Base-by-base conservation (phyloP, 2,888 invertebrate species). In the Dolomedes plantarius region DNA sequence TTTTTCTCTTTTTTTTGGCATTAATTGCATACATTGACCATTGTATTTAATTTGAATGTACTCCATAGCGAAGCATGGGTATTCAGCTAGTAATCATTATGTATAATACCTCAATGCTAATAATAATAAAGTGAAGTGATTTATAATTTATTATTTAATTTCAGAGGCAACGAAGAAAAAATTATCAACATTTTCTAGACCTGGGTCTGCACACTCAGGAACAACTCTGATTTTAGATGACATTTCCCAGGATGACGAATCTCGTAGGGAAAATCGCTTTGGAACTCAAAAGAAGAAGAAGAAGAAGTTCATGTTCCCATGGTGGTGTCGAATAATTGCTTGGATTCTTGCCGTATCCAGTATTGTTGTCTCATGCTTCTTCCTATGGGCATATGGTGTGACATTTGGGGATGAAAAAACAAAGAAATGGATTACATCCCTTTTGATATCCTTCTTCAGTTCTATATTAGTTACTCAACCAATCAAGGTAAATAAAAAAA, bases 401-500 rank as follows among this genome's bases (percentile, higher is more conserved):
- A 90, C 89, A 88, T 93, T 92, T 89, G 91, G 92, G 19, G 92
- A 93, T 79, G 90, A 90, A 3, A 92, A 92, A 86, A 91, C 91
- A 39, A 90, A 90, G 75, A 91, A 92, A 88, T 93, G 93, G 93
- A 91, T 93, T 27, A 90, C 92, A 3, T 92, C 92, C 1, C 90
- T 92, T 90, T 79, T 92, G 77, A 89, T 92, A 0, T 91, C 92
- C 6, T 92, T 93, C 89, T 90, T 92, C 83, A 90, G 91, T 28
- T 92, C 92, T 0, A 90, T 93, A 39, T 90, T 93, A 87, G 83
- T 93, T 9, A 92, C 92, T n/a, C 92, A 93, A 86, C 92, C 92
- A 16, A 90, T 92, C 62, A 92, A 93, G 90, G 92, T 92, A 73
- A 79, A 32, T n/a, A 7, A n/a, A n/a, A n/a, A n/a, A n/a, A n/a